phyloP scores from a whole-genome alignment of 1,140 invertebrate species.

The Hyles vespertilio region DNA sequence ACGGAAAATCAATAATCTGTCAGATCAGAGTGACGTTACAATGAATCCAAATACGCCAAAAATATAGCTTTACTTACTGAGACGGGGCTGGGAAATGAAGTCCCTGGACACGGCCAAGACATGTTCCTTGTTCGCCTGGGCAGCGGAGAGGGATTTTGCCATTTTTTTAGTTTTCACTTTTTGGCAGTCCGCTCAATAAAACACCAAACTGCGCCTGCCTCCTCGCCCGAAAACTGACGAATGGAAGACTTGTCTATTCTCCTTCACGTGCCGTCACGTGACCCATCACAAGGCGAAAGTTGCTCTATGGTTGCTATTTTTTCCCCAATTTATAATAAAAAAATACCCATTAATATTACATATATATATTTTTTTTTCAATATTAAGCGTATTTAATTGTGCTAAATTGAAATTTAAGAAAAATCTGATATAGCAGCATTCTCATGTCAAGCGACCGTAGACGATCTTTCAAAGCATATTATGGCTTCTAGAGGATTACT shows the following conservation, averaged over 20 bases:
- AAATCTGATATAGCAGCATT: too few species aligned
- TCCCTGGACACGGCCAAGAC: conserved; percentile 94
- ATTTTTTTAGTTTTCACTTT: conserved; percentile 56
- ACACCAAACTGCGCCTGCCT: conserved; percentile 61
- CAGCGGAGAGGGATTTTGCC: conserved; percentile 47
- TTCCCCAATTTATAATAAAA: background rate
- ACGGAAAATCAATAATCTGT: conserved; percentile 62
- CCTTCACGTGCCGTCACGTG: conserved; percentile 77
- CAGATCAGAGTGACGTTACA: conserved; percentile 24
- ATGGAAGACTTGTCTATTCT: conserved; percentile 70
- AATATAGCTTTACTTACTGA: conserved; percentile 87
- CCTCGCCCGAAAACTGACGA: conserved; percentile 75
- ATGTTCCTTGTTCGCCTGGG: conserved; percentile 81
- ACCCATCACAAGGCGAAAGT: conserved; percentile 66
- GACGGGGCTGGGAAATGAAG: conserved; percentile 97
- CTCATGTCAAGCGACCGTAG: too few species aligned
- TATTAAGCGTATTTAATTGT: too few species aligned
- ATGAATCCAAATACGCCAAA: conserved; percentile 16
- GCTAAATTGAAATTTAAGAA: too few species aligned
- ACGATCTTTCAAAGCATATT: too few species aligned
- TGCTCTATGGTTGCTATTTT: conserved; percentile 13
- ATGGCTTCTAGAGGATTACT: too few species aligned
- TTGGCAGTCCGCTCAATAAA: conserved; percentile 56
- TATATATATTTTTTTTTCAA: too few species aligned
- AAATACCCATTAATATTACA: background rate